Conservation (phyloP, 2,888 invertebrate genomes). For the Epinotia nisella region DNA sequence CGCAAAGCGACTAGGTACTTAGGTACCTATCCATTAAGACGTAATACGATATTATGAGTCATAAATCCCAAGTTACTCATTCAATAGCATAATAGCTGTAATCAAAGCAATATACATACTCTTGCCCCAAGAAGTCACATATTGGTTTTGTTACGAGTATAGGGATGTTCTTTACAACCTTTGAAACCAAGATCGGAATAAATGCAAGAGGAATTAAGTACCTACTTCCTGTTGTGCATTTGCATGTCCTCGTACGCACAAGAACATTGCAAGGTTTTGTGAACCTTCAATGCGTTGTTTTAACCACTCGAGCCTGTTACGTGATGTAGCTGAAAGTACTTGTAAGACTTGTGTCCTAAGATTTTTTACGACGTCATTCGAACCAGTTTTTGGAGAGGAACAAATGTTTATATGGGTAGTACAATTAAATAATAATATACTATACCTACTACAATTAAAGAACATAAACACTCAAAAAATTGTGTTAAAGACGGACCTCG, state of each 20-base stretch:
- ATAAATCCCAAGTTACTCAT: constrained; percentile 32
- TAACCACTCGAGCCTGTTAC: not conserved
- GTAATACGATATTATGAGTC: constrained; percentile 23
- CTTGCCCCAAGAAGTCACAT: not conserved
- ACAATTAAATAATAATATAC: too few relatives aligned
- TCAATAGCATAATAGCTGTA: constrained; percentile 15
- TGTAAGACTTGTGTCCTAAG: too few relatives aligned
- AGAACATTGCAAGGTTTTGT: constrained; percentile 11
- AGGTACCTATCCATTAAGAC: not conserved
- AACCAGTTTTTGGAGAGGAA: too few relatives aligned
- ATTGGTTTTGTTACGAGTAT: not conserved
- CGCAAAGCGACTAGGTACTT: constrained; percentile 14
- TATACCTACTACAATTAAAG: too few relatives aligned
- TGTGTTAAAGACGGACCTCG: too few relatives aligned
- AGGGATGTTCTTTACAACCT: constrained; percentile 5
- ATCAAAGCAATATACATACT: constrained; percentile 8
- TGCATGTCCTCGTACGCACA: constrained; percentile 23
- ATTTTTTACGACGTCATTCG: too few relatives aligned
- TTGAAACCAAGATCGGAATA: constrained; percentile 17
- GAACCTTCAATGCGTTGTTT: constrained; percentile 7
- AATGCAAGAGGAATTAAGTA: constrained; percentile 7
- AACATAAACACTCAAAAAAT: too few relatives aligned
- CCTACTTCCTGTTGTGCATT: constrained; percentile 31
- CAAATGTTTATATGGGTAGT: too few relatives aligned
- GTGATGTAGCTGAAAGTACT: too few relatives aligned